Percentiles rank a stretch among this genome's conserved stretches.
Evolutionary conservation across 2,888 invertebrate genomes (phyloP).

Genomic region (Caenorhabditis panamensis): DNA sequence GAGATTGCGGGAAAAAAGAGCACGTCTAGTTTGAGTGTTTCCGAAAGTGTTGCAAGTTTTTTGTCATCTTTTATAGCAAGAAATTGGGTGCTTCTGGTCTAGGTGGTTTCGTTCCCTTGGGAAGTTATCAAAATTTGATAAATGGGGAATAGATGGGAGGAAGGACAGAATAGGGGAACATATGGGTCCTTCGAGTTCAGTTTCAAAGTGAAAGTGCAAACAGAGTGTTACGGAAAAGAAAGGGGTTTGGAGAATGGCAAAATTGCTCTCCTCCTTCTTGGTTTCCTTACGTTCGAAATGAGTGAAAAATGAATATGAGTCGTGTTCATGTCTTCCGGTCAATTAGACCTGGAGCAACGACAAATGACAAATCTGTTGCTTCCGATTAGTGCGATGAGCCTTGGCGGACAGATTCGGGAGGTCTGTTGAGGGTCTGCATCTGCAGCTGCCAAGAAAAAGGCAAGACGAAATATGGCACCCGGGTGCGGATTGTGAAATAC

Average conservation of each 20-base stretch:
- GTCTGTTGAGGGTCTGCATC: conserved; percentile 32
- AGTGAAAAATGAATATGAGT: conserved; percentile 16
- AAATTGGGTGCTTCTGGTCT: conserved; percentile 22
- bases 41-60: conserved; percentile 48
- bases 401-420: conserved; percentile 29
- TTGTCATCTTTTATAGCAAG: neutral
- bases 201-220: conserved; percentile 4
- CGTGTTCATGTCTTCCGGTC: conserved; percentile 14
- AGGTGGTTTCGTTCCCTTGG: conserved; percentile 41
- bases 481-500: conserved; percentile 47
- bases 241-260: neutral
- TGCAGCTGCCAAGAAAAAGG: conserved; percentile 43
- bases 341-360: conserved; percentile 17
- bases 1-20: conserved; percentile 45
- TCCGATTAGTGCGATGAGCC: conserved; percentile 49
- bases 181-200: no score
- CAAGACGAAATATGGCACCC: conserved; percentile 50
- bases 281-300: conserved; percentile 3
- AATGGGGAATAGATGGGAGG: neutral
- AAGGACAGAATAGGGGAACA: neutral
- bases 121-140: conserved; percentile 21
- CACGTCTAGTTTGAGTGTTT: conserved; percentile 40
- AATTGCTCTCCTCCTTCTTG: neutral
- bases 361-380: conserved; percentile 57
- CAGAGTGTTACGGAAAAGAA: neutral